Evolutionary conservation across 1,140 invertebrate genomes (phyloP), one percentile per base, ranked within the genome.

Genomic region (Bradynema listronoti): DNA sequence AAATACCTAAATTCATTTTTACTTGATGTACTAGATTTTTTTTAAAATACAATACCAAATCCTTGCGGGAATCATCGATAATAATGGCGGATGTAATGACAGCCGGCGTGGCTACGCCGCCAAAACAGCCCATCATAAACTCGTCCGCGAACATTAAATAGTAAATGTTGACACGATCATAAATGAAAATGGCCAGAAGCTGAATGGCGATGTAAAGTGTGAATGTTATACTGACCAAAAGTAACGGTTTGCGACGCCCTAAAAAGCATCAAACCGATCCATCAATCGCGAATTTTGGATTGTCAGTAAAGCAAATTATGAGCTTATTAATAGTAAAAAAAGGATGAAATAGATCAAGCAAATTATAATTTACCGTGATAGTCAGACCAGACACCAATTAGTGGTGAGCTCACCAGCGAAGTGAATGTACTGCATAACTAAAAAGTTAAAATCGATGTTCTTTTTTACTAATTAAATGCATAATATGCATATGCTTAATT

Each of bases 361-460:
- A 52, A 34, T 42, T 36, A 14, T 36, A 42, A 7, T 22, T 22
- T 50, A 50, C 47, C 47, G 34, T 50, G 9, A 27, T 41, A 27
- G 46, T 65, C 62, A 4, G 62, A 52, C 64, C 64, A 65, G 19
- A 53, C 49, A 1, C 62, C 62, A 22, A 65, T n/a, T n/a, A 65
- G 36, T 0, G 62, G 62, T 9, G 58, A 29, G 11, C 43, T 57
- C 0, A 61, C 56, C 7, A 61, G 19, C 11, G 53, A 49, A 27
- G 52, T 24, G 14, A 56, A 7, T 6, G 53, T 60, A 29, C 27
- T 19, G 7, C 41, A 39, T 11, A 56, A 14, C 58, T 60, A 33
- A 34, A 60, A 43, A 19, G 14, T 51, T n/a, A n/a, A n/a, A n/a
- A n/a, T n/a, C n/a, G n/a, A n/a, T n/a, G n/a, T n/a, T n/a, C n/a